Conservation (phyloP, 2,888 invertebrate genomes). For the Orthosia incerta region DNA sequence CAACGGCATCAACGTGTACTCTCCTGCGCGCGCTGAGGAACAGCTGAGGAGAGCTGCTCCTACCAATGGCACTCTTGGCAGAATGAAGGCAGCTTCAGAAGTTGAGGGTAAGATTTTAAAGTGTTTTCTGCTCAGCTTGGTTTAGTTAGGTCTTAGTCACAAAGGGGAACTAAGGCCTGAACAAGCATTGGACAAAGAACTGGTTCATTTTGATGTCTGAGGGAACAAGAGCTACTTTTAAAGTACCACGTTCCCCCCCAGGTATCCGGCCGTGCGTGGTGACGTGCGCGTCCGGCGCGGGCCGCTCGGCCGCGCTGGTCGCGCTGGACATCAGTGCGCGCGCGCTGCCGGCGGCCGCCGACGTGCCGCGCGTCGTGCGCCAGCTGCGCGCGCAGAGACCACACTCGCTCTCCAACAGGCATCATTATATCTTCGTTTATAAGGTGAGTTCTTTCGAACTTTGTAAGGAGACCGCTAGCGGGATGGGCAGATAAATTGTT, state of each 20-base stretch:
- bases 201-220: too few species aligned
- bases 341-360: constrained; percentile 95
- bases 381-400: constrained; percentile 96
- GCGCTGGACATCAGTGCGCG: constrained; percentile 97
- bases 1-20: constrained; percentile 86
- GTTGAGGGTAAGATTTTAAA: constrained; percentile 76
- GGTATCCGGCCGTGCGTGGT: constrained; percentile 94
- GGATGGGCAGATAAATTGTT: too few species aligned
- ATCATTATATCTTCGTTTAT: constrained; percentile 98
- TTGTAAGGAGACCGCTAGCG: neutral
- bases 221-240: too few species aligned
- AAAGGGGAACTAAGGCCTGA: too few species aligned
- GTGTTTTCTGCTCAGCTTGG: neutral
- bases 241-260: constrained; percentile 60
- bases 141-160: too few species aligned
- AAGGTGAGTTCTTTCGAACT: constrained; percentile 91
- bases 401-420: constrained; percentile 96
- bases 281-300: constrained; percentile 97
- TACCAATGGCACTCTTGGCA: constrained; percentile 85
- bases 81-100: constrained; percentile 86
- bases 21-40: constrained; percentile 86
- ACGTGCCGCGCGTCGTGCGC: constrained; percentile 96
- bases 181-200: too few species aligned
- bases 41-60: constrained; percentile 72
- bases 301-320: constrained; percentile 96